Conservation (phyloP, 92 coral and sea anemone genomes). For the Meandrina meandrites region DNA sequence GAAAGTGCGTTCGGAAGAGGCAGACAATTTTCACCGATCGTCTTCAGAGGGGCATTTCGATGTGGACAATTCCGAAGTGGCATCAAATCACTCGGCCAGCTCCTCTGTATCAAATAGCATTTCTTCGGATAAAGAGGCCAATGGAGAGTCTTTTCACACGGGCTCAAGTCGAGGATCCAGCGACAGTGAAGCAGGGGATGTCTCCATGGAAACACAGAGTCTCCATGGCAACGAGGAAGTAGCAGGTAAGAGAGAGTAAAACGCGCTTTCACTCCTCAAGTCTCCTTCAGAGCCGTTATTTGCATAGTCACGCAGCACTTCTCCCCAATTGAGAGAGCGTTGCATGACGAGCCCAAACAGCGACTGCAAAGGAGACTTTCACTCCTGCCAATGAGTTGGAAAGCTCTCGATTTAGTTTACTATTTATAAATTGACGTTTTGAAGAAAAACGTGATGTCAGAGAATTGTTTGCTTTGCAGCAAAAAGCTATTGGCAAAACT, state of each 20-base stretch:
- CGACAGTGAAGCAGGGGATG: background rate
- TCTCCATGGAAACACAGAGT: background rate
- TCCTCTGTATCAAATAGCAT: slow-evolving; percentile 11
- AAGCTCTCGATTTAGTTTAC: no score
- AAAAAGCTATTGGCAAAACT: no score
- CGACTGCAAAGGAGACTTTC: no score
- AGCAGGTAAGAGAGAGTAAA: background rate
- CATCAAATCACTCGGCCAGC: background rate
- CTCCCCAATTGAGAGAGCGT: no score
- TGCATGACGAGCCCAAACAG: no score
- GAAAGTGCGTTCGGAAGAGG: background rate
- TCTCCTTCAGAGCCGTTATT: no score
- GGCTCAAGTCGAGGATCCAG: background rate
- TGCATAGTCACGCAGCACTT: no score
- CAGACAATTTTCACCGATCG: background rate
- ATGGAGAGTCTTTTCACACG: background rate
- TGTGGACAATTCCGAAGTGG: background rate
- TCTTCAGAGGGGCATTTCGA: background rate
- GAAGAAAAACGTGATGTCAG: no score
- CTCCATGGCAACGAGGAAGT: background rate
- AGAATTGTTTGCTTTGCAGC: no score
- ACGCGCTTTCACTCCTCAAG: no score
- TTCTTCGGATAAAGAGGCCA: slow-evolving; percentile 6
- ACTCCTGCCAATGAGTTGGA: no score
- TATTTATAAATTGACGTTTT: no score